Evolutionary conservation across 2,797 vertebrate genomes (phyloP), one percentile per base, ranked within the genome.

Genomic region (Pteronotus mesoamericanus): DNA sequence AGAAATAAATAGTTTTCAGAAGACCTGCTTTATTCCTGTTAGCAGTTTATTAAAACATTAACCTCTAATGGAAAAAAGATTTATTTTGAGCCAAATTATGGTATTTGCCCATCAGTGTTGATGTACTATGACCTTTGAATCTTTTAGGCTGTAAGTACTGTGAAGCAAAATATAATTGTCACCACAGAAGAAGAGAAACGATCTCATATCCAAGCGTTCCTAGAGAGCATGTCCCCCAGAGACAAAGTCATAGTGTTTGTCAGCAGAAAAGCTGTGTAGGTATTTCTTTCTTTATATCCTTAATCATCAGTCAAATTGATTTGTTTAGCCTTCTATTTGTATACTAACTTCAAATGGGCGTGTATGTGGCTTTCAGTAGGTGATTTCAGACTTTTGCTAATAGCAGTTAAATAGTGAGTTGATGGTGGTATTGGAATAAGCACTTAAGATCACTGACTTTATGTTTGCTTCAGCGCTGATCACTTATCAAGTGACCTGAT

Each of bases 211-310:
- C 98, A 99, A 51, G 97, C 98, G 88, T 99, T 99, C 89, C 98
- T 99, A 89, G 97, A 98, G 42, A 99, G 98, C 88, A 99, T 99
- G 99, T 98, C 98, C 95, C 99, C 99, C 1, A 92, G 98, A 57
- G 99, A 99, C 91, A 99, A 99, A 98, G 99, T 99, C 84, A 98
- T 99, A 74, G 98, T 99, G 98, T 99, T 99, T 98, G 99, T 99
- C 55, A 99, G 99, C 79, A 99, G 98, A 98, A 99, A 99, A 98
- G 61, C 99, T 24, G 92, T 98, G 99, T 99, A 98, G 98, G 99
- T 98, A 96, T 92, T 94, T 39, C 37, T 21, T 66, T n/a, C 91
- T 79, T 44, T 86, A 42, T 14, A 32, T 57, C 4, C 3, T 48
- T 78, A 37, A 39, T 74, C 24, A 89, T 75, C 72, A 55, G 39